Conservation (phyloP, 2,113 vertebrate genomes). For the Bombycilla garrulus region DNA sequence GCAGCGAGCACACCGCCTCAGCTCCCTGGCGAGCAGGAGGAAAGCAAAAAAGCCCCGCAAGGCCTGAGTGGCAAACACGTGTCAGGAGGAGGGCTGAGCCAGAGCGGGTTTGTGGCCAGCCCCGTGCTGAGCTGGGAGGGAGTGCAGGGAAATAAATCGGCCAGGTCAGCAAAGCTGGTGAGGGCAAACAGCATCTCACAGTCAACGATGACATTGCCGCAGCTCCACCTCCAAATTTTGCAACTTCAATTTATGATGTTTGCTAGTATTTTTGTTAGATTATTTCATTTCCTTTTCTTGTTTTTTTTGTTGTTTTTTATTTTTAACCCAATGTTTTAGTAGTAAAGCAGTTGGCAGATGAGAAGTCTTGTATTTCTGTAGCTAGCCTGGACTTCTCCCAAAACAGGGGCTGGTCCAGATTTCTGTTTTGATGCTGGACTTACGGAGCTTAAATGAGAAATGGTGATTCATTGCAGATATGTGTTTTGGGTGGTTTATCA, state of each 20-base stretch:
- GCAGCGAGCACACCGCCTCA: neutral
- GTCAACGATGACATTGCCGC: neutral
- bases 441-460: neutral
- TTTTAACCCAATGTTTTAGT: neutral
- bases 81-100: neutral
- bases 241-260: neutral
- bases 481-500: neutral
- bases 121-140: neutral
- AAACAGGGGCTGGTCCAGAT: neutral
- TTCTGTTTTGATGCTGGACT: neutral
- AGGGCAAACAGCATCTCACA: accelerated
- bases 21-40: neutral
- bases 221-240: neutral
- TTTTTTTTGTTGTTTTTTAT: neutral
- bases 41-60: neutral
- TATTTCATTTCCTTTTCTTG: neutral
- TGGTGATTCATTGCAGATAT: neutral
- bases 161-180: neutral
- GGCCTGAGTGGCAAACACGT: neutral
- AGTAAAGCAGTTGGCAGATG: neutral
- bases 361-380: neutral
- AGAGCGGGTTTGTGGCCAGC: neutral
- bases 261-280: neutral
- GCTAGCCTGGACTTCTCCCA: neutral
- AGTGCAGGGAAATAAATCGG: neutral